Evolutionary conservation across 2,797 vertebrate species (phyloP).

Genomic region (Leptatherina wallacei): DNA sequence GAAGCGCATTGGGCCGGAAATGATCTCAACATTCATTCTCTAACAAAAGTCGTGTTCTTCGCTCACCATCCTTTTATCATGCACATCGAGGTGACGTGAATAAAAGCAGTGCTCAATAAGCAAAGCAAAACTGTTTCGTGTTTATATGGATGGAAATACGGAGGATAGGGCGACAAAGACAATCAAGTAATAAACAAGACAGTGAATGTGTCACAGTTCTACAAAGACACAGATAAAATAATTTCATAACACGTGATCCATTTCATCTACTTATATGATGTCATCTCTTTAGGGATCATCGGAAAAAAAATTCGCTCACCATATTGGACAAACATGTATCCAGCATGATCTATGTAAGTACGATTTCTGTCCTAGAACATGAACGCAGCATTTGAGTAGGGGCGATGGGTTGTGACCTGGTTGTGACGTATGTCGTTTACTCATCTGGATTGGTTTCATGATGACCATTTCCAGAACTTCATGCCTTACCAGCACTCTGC

Average conservation of each 20-base stretch:
- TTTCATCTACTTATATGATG: slow-evolving; percentile 1
- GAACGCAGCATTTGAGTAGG: slow-evolving; percentile 22
- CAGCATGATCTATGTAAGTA: neutral
- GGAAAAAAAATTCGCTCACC: slow-evolving; percentile 22
- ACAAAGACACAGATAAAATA: too few relatives aligned
- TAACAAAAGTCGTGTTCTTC: slow-evolving; percentile 47
- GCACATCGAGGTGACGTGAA: slow-evolving; percentile 8
- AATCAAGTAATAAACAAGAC: too few relatives aligned
- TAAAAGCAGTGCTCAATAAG: slow-evolving; percentile 12
- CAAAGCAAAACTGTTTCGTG: slow-evolving; percentile 11
- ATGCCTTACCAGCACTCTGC: too few relatives aligned
- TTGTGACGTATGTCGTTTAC: neutral
- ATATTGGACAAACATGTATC: neutral
- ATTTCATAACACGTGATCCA: too few relatives aligned
- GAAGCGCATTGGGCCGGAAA: slow-evolving; percentile 36
- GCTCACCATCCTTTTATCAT: slow-evolving; percentile 22
- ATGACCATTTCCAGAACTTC: slow-evolving; percentile 3
- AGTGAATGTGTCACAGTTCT: too few relatives aligned
- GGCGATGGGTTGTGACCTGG: neutral
- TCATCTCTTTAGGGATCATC: slow-evolving; percentile 20
- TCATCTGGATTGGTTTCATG: neutral
- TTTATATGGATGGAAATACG: neutral
- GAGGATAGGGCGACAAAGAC: neutral
- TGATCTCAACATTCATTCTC: slow-evolving; percentile 39
- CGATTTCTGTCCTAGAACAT: neutral